Base-by-base conservation (phyloP, 2,888 invertebrate genomes). In the Malacosoma neustria region DNA sequence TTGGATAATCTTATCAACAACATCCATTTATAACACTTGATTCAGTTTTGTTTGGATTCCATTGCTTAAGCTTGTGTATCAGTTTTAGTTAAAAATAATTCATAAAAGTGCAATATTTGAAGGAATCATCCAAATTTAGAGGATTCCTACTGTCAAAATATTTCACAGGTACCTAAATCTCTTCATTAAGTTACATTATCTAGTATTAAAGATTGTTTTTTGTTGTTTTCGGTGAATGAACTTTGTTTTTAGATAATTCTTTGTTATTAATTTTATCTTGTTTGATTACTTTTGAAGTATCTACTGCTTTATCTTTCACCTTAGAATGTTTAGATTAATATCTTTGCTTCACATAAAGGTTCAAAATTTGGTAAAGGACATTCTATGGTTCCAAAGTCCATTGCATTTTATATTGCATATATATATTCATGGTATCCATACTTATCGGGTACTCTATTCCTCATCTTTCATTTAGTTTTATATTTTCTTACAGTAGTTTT, bases 1-100 rank as follows among this genome's bases (percentile, higher is more conserved):
- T 30, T 56, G 50, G 72, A 75, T 76, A 39, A 76, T 46, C 61
- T 50, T 73, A 74, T 75, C 61, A 45, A 45, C n/a, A 42, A 39
- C 45, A 41, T 47, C 49, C 47, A 47, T 48, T 49, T 33, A 30
- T 13, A 36, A 11, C 36, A n/a, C 11, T 35, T 22, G 35, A 32
- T 39, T 52, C 46, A 53, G 53, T 67, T 52, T 50, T 51, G 51
- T 51, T 47, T 47, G 44, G 43, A 50, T 48, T 48, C 37, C 33
- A 38, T 46, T 40, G 42, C 45, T 42, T 43, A 36, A 40, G 40
- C 42, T 40, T 30, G 53, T 54, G 50, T 22, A 4, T 7, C 9
- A 22, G 6, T 5, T 3, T 3, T 22, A n/a, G 22, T 9, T 1
- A 22, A 0, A 3, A 22, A 22, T 6, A 22, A 22, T 3, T 22